phyloP scores from a whole-genome alignment of 2,888 invertebrate species.

The Drosophila kokeensis region DNA sequence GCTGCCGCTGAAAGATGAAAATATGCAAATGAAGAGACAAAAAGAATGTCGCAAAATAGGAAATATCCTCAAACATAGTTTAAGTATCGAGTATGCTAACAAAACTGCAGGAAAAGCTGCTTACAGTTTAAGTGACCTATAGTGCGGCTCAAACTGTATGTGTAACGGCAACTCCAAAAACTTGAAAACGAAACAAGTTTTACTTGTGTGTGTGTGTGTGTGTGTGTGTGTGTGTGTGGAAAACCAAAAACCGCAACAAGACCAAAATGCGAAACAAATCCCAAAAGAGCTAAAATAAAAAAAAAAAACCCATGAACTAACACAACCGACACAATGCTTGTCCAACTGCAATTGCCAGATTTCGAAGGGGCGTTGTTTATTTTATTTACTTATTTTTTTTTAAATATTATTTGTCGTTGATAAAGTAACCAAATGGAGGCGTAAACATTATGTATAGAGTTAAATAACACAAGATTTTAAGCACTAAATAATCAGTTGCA shows the following conservation, averaged over 20 bases:
- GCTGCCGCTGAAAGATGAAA: conserved; percentile 6
- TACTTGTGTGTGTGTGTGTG: conserved; percentile 4
- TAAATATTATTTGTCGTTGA: background rate
- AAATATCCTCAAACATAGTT: background rate
- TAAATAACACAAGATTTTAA: conserved; percentile 2
- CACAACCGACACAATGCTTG: conserved; percentile 2
- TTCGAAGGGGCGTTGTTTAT: conserved; percentile 10
- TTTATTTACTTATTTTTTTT: background rate
- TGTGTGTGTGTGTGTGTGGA: conserved; percentile 26
- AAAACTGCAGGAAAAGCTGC: conserved; percentile 26
- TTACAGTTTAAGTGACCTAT: conserved; percentile 28
- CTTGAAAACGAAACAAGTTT: conserved; percentile 71
- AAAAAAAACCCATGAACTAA: background rate
- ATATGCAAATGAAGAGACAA: conserved; percentile 8
- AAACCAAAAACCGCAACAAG: conserved; percentile 26
- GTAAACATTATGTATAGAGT: conserved; percentile 6
- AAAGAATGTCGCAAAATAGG: conserved; percentile 9
- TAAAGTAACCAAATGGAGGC: conserved; percentile 8
- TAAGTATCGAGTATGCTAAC: background rate
- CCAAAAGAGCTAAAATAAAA: conserved; percentile 2
- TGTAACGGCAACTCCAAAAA: conserved; percentile 52
- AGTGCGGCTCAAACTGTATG: conserved; percentile 22
- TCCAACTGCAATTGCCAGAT: conserved; percentile 15
- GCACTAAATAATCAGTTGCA: background rate
- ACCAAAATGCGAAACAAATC: conserved; percentile 23